Evolutionary conservation across 1,140 invertebrate genomes (phyloP).

Genomic region (Neelides sp.): DNA sequence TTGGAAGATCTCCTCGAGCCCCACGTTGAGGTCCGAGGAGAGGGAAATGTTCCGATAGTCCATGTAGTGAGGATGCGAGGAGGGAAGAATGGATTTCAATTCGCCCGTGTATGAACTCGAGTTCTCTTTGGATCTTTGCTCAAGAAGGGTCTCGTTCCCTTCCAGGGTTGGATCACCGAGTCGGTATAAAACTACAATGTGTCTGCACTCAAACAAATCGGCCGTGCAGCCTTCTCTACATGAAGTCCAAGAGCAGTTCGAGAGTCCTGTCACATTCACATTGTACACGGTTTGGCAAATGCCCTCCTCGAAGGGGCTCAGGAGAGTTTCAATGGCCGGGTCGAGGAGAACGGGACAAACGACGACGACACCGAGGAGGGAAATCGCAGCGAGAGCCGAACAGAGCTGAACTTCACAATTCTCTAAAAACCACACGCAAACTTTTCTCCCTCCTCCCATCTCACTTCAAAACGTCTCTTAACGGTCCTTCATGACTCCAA

Average conservation of each 20-base stretch:
- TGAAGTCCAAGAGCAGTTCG: constrained; percentile 35
- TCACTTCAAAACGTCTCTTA: too few species aligned
- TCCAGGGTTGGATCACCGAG: too few species aligned
- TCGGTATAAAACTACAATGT: constrained; percentile 33
- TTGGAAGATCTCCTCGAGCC: background rate
- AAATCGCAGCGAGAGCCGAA: constrained; percentile 28
- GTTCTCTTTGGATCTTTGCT: too few species aligned
- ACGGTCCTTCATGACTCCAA: background rate
- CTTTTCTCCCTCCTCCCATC: constrained; percentile 24
- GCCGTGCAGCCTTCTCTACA: constrained; percentile 34
- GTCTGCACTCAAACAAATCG: constrained; percentile 33
- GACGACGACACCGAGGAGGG: constrained; percentile 28
- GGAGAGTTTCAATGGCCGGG: constrained; percentile 32
- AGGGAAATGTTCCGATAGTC: constrained; percentile 9
- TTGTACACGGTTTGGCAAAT: constrained; percentile 31
- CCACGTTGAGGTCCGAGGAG: constrained; percentile 15
- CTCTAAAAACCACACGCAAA: constrained; percentile 28
- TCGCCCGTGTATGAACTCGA: too few species aligned
- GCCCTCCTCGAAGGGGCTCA: constrained; percentile 31
- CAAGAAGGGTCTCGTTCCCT: too few species aligned
- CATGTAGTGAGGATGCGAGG: constrained; percentile 3
- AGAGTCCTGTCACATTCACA: constrained; percentile 27
- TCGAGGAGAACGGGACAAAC: constrained; percentile 31
- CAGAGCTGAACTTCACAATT: constrained; percentile 32
- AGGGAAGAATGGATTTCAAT: constrained; percentile 15